These are phyloP conservation scores for Carassius gibelio DNA, from an alignment of 2,113 vertebrate species.

Conservation along the genomic window DNA sequence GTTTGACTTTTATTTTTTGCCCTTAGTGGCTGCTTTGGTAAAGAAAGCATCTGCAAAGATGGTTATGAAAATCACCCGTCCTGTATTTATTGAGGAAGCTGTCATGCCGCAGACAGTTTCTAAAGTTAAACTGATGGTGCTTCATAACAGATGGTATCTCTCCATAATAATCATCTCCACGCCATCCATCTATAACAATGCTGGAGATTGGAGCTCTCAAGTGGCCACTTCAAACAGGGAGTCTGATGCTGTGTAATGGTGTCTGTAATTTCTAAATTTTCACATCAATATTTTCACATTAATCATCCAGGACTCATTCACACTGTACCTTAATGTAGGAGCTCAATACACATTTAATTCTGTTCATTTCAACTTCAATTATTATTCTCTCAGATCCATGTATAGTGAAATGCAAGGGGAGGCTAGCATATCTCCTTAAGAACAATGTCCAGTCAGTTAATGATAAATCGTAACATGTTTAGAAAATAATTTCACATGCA, in stretches of 20 bases:
- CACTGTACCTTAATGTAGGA: background rate
- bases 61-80: background rate
- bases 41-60: conserved; percentile 4
- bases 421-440: background rate
- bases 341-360: background rate
- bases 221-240: conserved; percentile 1
- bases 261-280: background rate
- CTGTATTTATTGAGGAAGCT: background rate
- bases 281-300: conserved; percentile 10
- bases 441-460: background rate
- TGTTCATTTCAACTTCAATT: background rate
- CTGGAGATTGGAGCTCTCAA: conserved; percentile 11
- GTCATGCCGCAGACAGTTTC: background rate
- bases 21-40: background rate
- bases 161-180: conserved; percentile 11
- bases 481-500: background rate
- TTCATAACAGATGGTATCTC: conserved; percentile 10
- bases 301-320: background rate
- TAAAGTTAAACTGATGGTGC: background rate
- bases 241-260: conserved; percentile 9
- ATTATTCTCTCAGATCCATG: background rate
- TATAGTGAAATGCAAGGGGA: background rate
- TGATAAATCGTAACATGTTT: background rate
- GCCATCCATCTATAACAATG: conserved; percentile 5
- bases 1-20: conserved; percentile 18